phyloP scores from a whole-genome alignment of 92 coral and sea anemone species.

The Pocillopora meandrina region DNA sequence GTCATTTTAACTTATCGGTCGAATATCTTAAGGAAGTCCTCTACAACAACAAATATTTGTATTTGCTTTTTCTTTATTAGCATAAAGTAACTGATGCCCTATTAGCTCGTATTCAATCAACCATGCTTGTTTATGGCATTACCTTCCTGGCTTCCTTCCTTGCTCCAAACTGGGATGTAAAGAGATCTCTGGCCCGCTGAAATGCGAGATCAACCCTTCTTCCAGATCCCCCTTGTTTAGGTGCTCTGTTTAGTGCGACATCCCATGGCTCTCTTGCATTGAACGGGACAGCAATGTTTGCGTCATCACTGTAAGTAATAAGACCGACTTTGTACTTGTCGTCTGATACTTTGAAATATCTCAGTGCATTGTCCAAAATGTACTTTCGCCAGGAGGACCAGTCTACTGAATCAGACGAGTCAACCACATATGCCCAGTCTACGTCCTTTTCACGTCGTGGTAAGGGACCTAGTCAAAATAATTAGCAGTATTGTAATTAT shows the following conservation, averaged over 20 bases:
- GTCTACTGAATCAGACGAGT: constrained; percentile 45
- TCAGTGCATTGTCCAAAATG: constrained; percentile 17
- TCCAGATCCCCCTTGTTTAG: constrained; percentile 54
- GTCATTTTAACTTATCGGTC: no score
- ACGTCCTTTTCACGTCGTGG: constrained; percentile 15
- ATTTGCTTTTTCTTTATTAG: neutral
- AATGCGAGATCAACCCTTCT: constrained; percentile 72
- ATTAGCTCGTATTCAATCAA: neutral
- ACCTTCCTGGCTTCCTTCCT: constrained; percentile 61
- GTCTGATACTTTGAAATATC: constrained; percentile 47
- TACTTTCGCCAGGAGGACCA: constrained; percentile 41
- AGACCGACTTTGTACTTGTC: constrained; percentile 61
- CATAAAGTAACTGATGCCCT: neutral
- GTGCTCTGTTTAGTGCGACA: constrained; percentile 49
- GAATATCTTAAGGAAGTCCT: no score
- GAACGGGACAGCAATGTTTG: constrained; percentile 65
- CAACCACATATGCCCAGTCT: constrained; percentile 53
- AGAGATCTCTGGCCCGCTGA: constrained; percentile 57
- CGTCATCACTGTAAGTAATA: constrained; percentile 62
- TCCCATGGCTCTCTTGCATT: constrained; percentile 41
- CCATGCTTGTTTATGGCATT: neutral
- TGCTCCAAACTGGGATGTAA: constrained; percentile 55
- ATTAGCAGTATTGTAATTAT: neutral
- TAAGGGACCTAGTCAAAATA: constrained; percentile 14
- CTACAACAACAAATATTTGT: neutral